A percentile compares a stretch with the other conserved stretches of the same genome.
These are phyloP conservation scores for Nebria salina DNA, from an alignment of 2,888 invertebrate genomes.

Conservation along the genomic window DNA sequence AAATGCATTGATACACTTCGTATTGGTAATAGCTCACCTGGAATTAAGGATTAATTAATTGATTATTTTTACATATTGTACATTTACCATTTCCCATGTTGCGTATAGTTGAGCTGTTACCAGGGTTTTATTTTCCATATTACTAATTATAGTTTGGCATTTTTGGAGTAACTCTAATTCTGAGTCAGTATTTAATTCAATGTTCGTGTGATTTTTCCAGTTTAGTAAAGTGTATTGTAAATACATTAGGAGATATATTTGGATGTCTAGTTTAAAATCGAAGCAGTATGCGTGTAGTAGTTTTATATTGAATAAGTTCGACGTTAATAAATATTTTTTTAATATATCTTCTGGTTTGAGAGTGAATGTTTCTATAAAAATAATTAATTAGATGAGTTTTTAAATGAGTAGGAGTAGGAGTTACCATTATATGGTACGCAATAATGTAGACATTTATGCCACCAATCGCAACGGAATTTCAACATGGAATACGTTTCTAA, in stretches of 20 bases:
- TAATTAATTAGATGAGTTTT: neutral
- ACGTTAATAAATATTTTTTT: constrained; percentile 15
- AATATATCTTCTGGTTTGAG: constrained; percentile 31
- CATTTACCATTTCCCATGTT: constrained; percentile 54
- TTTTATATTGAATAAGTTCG: constrained; percentile 51
- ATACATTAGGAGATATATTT: constrained; percentile 59
- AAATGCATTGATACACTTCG: constrained; percentile 64
- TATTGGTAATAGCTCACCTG: constrained; percentile 66
- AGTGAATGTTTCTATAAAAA: constrained; percentile 27
- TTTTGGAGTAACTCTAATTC: constrained; percentile 54
- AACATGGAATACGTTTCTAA: neutral
- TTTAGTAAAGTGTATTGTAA: constrained; percentile 58
- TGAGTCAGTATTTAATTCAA: constrained; percentile 51
- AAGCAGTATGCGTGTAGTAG: constrained; percentile 62
- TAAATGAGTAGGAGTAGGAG: neutral
- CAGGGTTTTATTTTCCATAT: constrained; percentile 56
- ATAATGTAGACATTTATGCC: constrained; percentile 29
- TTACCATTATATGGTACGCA: constrained; percentile 35
- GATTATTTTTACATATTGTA: neutral
- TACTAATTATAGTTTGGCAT: constrained; percentile 57
- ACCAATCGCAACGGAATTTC: constrained; percentile 35
- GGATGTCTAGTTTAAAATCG: constrained; percentile 60
- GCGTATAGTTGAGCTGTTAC: constrained; percentile 54
- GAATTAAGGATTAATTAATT: constrained; percentile 47
- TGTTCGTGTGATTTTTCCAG: constrained; percentile 62